Conservation (phyloP, 1,140 invertebrate species). For the Drosophila teissieri region DNA sequence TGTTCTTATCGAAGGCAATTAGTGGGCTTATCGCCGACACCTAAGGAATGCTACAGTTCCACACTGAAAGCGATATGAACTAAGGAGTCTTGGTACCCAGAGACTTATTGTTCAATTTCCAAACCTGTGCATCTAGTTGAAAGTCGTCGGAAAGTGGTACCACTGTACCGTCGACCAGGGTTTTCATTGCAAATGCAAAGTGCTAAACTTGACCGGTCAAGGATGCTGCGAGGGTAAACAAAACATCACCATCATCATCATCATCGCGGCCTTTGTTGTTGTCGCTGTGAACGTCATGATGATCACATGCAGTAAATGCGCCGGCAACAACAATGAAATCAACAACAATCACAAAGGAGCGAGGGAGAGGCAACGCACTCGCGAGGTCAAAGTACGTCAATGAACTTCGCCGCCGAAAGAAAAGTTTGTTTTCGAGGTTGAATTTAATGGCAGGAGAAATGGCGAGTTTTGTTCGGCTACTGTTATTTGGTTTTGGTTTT, state of each 20-base stretch:
- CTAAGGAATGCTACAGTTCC: background rate
- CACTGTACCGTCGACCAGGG: background rate
- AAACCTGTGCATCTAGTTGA: too few species aligned
- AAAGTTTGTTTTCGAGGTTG: constrained; percentile 79
- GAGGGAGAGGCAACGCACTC: constrained; percentile 62
- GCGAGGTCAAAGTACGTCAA: constrained; percentile 75
- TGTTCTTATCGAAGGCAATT: constrained; percentile 17
- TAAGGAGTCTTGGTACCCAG: too few species aligned
- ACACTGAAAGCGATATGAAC: background rate
- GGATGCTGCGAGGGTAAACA: constrained; percentile 14
- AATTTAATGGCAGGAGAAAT: constrained; percentile 43
- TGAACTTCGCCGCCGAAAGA: constrained; percentile 69
- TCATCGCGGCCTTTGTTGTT: background rate
- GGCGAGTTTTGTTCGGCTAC: constrained; percentile 2
- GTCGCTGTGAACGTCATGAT: constrained; percentile 2
- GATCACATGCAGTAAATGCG: constrained; percentile 40
- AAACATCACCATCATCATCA: constrained; percentile 3
- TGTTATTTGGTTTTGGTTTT: too few species aligned
- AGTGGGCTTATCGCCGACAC: background rate
- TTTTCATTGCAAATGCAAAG: constrained; percentile 5
- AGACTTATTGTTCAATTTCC: too few species aligned
- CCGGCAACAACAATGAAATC: constrained; percentile 35
- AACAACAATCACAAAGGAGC: constrained; percentile 35
- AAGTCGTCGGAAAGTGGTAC: background rate
- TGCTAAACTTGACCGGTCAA: constrained; percentile 23